A percentile compares a stretch with the other conserved stretches of the same genome.
phyloP scores from a whole-genome alignment of 2,888 invertebrate species.

The Cantharis rustica region DNA sequence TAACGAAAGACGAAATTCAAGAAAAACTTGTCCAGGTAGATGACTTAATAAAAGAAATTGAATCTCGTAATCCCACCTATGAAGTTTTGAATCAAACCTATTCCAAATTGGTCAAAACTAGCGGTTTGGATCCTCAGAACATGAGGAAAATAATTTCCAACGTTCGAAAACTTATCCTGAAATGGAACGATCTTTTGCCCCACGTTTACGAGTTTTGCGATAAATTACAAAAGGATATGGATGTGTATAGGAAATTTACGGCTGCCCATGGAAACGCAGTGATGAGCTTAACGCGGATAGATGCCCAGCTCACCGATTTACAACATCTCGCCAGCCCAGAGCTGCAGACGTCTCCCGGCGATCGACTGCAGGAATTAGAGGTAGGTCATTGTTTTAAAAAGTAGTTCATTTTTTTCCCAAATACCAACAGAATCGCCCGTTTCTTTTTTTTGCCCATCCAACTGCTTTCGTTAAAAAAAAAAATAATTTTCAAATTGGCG shows the following conservation, averaged over 20 bases:
- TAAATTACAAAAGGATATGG: conserved; percentile 62
- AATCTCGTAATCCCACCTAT: conserved; percentile 61
- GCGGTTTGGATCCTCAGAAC: conserved; percentile 71
- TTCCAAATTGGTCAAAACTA: conserved; percentile 68
- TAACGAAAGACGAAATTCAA: conserved; percentile 63
- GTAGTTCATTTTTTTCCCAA: no score
- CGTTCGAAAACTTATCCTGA: conserved; percentile 63
- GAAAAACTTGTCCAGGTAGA: conserved; percentile 64
- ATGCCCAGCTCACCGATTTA: conserved; percentile 72
- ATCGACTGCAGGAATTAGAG: conserved; percentile 56
- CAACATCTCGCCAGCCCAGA: conserved; percentile 63
- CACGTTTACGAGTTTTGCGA: conserved; percentile 64
- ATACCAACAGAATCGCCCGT: no score
- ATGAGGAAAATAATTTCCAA: conserved; percentile 66
- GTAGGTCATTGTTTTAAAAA: conserved; percentile 45
- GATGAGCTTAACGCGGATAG: conserved; percentile 71
- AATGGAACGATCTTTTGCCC: conserved; percentile 69
- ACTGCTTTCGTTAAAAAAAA: no score
- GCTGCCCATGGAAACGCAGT: conserved; percentile 74
- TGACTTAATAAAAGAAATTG: conserved; percentile 60
- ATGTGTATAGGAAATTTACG: conserved; percentile 70
- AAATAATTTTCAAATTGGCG: no score
- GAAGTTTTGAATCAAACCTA: conserved; percentile 72
- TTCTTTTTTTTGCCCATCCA: no score
- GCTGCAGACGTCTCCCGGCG: conserved; percentile 56